phyloP scores from a whole-genome alignment of 2,888 invertebrate species.

The Nomada fabriciana region DNA sequence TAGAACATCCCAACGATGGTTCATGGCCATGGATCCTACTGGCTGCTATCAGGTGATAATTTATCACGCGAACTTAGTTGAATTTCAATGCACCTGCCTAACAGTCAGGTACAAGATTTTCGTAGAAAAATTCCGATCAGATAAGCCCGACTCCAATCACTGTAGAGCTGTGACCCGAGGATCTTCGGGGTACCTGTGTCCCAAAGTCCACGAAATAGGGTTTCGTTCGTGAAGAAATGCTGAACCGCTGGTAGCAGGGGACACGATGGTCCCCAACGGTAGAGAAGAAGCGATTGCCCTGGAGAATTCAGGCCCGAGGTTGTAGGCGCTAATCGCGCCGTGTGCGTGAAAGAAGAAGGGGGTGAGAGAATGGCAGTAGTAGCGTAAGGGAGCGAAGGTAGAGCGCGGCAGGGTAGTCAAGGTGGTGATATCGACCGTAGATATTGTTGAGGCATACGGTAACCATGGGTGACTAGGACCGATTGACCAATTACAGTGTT shows the following conservation, averaged over 20 bases:
- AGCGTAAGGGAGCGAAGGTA: conserved; percentile 48
- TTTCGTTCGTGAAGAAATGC: background rate
- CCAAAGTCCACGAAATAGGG: background rate
- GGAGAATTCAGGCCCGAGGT: conserved; percentile 63
- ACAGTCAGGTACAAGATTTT: conserved; percentile 27
- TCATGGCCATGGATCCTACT: conserved; percentile 49
- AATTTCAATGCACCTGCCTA: conserved; percentile 27
- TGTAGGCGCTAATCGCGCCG: conserved; percentile 66
- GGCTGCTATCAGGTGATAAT: conserved; percentile 22
- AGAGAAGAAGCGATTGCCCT: conserved; percentile 63
- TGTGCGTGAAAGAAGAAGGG: conserved; percentile 34
- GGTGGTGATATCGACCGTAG: conserved; percentile 81
- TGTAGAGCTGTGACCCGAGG: background rate
- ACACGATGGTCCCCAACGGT: background rate
- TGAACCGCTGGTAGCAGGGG: background rate
- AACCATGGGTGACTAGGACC: conserved; percentile 80
- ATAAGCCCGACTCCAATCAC: background rate
- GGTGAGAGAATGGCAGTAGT: conserved; percentile 5
- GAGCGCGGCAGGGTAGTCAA: conserved; percentile 65
- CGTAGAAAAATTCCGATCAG: background rate
- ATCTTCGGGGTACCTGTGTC: too few relatives aligned
- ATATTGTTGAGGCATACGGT: conserved; percentile 83
- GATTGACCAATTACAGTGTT: conserved; percentile 80
- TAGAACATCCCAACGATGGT: conserved; percentile 23
- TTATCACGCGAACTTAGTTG: conserved; percentile 36